Conservation (phyloP, 1,140 invertebrate genomes). For the Meloidogyne exigua region DNA sequence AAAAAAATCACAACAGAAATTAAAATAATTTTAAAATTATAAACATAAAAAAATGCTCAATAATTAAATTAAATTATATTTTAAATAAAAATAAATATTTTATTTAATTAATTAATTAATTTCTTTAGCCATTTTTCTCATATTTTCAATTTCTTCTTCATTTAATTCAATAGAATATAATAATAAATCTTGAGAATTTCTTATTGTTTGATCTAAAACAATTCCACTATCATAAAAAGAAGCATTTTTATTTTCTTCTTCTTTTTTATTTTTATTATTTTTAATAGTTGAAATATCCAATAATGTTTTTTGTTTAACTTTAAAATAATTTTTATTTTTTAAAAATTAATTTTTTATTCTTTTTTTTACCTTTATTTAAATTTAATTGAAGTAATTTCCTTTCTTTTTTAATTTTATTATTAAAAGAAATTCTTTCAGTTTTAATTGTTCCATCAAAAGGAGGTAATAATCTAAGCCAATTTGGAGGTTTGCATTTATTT, state of each 20-base stretch:
- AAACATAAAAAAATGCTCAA: too few relatives aligned
- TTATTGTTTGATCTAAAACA: conserved; percentile 13
- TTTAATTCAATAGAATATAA: conserved; percentile 15
- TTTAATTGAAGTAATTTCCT: background rate
- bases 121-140: conserved; percentile 8
- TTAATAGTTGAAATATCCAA: conserved; percentile 11
- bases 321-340: background rate
- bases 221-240: conserved; percentile 23
- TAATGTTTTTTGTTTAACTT: conserved; percentile 1
- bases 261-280: background rate
- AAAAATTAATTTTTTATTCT: background rate
- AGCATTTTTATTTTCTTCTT: background rate
- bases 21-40: background rate
- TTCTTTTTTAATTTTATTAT: background rate
- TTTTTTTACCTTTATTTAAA: background rate
- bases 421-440: conserved; percentile 1
- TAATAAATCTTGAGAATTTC: conserved; percentile 3
- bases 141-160: conserved; percentile 18
- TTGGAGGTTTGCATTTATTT: conserved; percentile 6
- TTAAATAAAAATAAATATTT: background rate
- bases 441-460: conserved; percentile 25
- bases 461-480: conserved; percentile 21
- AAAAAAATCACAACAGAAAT: background rate
- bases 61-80: background rate
- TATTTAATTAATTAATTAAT: background rate